phyloP scores from a whole-genome alignment of 2,113 vertebrate genomes.

The Nicator chloris region DNA sequence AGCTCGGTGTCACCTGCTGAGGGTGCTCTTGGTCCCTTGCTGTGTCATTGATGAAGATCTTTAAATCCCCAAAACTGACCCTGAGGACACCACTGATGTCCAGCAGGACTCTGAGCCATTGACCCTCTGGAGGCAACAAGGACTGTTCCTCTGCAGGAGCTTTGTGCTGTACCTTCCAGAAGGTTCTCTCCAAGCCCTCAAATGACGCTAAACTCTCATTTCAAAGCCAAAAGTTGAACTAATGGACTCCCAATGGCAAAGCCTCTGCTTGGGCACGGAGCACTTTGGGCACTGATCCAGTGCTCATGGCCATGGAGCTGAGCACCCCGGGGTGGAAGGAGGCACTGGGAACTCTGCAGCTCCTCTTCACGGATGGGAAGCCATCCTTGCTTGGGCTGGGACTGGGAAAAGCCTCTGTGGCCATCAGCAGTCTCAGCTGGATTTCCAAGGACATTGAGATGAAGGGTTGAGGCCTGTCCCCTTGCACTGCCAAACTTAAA shows the following conservation, averaged over 20 bases:
- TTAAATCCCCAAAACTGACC: neutral
- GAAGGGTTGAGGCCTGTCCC: neutral
- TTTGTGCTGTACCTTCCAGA: neutral
- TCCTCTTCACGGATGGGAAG: neutral
- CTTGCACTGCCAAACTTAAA: neutral
- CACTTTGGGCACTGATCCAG: neutral
- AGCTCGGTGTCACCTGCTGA: neutral
- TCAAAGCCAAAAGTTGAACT: neutral
- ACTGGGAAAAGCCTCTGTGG: neutral
- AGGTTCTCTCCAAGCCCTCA: neutral
- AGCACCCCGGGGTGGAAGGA: neutral
- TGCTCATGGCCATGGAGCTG: neutral
- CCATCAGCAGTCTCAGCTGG: neutral
- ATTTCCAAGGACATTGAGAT: neutral
- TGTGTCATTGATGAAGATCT: neutral
- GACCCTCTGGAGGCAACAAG: neutral
- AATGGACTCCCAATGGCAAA: neutral
- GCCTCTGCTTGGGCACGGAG: neutral
- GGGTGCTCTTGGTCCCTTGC: neutral
- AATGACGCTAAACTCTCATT: neutral
- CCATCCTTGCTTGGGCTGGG: neutral
- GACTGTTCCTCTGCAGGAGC: neutral
- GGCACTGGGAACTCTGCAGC: neutral
- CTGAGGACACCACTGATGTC: neutral
- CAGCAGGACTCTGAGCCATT: neutral